Percentiles rank a stretch among this genome's conserved stretches.
These are phyloP conservation scores for Elephas maximus DNA, from an alignment of 2,113 vertebrate species.

Conservation along the genomic window DNA sequence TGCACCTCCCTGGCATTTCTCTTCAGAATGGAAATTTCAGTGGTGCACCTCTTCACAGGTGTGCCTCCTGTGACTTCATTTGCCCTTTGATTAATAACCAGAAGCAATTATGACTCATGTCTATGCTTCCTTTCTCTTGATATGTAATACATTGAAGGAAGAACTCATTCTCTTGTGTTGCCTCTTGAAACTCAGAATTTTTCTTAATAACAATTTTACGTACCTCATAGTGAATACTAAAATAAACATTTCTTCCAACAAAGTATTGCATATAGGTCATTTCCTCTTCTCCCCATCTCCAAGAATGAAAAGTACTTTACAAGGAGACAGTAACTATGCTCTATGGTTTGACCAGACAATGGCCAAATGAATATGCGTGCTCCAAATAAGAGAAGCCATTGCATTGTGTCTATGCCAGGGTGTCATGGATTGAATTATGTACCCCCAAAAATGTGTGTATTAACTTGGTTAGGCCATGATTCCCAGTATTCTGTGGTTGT, in stretches of 20 bases:
- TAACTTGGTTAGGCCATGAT: too few species aligned
- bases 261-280: not conserved
- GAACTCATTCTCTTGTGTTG: not conserved
- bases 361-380: not conserved
- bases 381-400: not conserved
- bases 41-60: constrained; percentile 57
- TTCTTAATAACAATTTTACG: not conserved
- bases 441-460: too few species aligned
- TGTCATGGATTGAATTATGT: too few species aligned
- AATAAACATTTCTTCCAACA: not conserved
- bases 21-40: constrained; percentile 58
- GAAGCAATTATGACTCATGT: constrained; percentile 80
- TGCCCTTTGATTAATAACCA: constrained; percentile 67
- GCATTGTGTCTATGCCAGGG: not conserved
- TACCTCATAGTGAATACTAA: not conserved
- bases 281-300: not conserved
- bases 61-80: constrained; percentile 58
- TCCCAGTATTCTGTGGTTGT: too few species aligned
- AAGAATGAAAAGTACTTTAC: constrained; percentile 2
- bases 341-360: not conserved
- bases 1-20: not conserved
- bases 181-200: constrained; percentile 20
- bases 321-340: not conserved
- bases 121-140: constrained; percentile 61
- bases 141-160: not conserved